These are phyloP conservation scores for Polymixis lichenea DNA, from an alignment of 2,888 invertebrate genomes.

Conservation along the genomic window DNA sequence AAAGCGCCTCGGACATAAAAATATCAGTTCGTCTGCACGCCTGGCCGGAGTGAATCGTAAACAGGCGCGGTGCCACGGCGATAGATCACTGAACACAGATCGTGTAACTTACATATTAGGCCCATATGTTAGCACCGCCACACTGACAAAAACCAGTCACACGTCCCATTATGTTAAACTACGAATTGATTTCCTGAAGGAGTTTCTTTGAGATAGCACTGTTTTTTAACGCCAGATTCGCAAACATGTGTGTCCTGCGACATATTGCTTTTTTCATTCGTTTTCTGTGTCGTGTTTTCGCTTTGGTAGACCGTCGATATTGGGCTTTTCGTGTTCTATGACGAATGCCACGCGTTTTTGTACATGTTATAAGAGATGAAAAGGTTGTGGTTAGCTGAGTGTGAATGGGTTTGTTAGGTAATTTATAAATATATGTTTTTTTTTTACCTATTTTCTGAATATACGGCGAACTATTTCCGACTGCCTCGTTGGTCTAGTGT, in stretches of 20 bases:
- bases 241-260: constrained; percentile 82
- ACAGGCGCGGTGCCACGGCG: constrained; percentile 67
- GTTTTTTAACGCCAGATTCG: constrained; percentile 81
- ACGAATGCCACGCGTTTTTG: constrained; percentile 75
- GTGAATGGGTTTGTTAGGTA: constrained; percentile 37
- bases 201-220: constrained; percentile 79
- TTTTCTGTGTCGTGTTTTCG: constrained; percentile 82
- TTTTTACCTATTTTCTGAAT: not conserved
- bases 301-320: constrained; percentile 80
- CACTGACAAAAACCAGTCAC: constrained; percentile 79
- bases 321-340: constrained; percentile 77
- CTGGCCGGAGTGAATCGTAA: constrained; percentile 66
- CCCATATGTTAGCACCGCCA: constrained; percentile 75
- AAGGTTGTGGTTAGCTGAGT: constrained; percentile 58
- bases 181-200: constrained; percentile 81
- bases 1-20: constrained; percentile 59
- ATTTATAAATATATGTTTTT: constrained; percentile 7
- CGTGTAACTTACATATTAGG: constrained; percentile 81
- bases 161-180: constrained; percentile 82
- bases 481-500: no score
- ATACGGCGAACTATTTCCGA: not conserved
- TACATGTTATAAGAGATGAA: constrained; percentile 71
- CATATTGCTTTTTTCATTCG: constrained; percentile 87
- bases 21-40: constrained; percentile 52
- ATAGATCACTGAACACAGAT: constrained; percentile 77